Percentiles rank a stretch among this genome's conserved stretches.
phyloP scores from a whole-genome alignment of 1,140 invertebrate genomes.

The Eriocheir sinensis region DNA sequence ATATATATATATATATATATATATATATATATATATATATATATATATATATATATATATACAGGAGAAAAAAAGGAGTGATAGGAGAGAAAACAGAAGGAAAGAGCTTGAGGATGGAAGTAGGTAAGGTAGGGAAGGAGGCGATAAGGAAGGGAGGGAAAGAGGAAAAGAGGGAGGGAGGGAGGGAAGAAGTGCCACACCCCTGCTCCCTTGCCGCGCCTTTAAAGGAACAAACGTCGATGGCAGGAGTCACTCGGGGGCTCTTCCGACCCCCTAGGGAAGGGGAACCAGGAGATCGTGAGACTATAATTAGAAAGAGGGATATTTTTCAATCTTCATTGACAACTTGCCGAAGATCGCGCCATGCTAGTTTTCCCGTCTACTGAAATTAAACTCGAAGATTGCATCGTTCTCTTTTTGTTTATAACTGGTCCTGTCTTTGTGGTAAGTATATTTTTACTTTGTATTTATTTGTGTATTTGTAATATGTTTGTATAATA shows the following conservation, averaged over 20 bases:
- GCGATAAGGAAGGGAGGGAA: neutral
- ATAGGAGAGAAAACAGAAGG: too few relatives aligned
- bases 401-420: too few relatives aligned
- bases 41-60: too few relatives aligned
- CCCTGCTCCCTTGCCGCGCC: neutral
- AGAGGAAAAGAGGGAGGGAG: neutral
- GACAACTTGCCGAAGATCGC: neutral
- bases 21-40: too few relatives aligned
- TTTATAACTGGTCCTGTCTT: too few relatives aligned
- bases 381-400: neutral
- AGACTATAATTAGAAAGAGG: neutral
- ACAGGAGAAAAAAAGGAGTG: too few relatives aligned
- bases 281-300: neutral
- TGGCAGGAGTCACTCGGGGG: neutral
- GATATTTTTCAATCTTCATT: neutral
- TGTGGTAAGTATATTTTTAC: too few relatives aligned
- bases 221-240: neutral
- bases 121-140: neutral
- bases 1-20: too few relatives aligned
- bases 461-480: too few relatives aligned
- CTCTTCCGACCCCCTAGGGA: neutral
- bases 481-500: too few relatives aligned
- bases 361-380: neutral
- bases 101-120: too few relatives aligned
- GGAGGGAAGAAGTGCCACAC: neutral